A percentile compares a stretch with the other conserved stretches of the same genome.
These are phyloP conservation scores for Catamblyrhynchus diadema DNA, from an alignment of 2,797 vertebrate genomes.

Conservation along the genomic window DNA sequence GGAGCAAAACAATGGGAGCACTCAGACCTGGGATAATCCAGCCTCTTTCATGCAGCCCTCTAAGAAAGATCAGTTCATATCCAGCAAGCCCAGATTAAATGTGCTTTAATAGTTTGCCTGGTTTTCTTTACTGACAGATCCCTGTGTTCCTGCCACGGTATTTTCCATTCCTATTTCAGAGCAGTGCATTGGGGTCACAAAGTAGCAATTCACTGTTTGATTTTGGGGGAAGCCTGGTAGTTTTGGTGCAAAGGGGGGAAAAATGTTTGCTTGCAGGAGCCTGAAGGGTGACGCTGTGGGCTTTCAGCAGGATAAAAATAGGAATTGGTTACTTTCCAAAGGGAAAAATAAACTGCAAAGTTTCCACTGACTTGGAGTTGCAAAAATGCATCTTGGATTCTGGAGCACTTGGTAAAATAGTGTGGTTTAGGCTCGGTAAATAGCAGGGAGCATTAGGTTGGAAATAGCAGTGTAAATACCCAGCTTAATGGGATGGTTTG, in stretches of 20 bases:
- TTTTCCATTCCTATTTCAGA: neutral
- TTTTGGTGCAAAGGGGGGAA: neutral
- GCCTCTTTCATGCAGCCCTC: conserved; percentile 19
- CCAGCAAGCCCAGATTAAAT: conserved; percentile 15
- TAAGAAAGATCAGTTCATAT: conserved; percentile 19
- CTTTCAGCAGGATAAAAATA: conserved; percentile 38
- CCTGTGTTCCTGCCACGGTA: neutral
- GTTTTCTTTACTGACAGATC: conserved; percentile 31
- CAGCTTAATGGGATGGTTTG: conserved; percentile 8
- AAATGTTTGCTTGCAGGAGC: conserved; percentile 43
- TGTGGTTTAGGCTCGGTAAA: conserved; percentile 51
- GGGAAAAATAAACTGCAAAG: conserved; percentile 58
- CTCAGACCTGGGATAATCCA: neutral
- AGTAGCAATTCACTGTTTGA: neutral
- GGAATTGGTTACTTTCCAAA: conserved; percentile 45
- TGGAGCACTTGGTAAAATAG: conserved; percentile 50
- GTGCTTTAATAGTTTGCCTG: conserved; percentile 1
- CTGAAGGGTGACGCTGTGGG: conserved; percentile 4
- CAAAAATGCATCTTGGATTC: conserved; percentile 59
- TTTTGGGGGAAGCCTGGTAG: conserved; percentile 6
- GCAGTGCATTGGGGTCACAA: neutral
- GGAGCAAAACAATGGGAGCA: neutral
- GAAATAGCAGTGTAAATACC: conserved; percentile 43
- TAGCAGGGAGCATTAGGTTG: conserved; percentile 46
- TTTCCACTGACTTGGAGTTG: conserved; percentile 63